Base-by-base conservation (phyloP, 2,113 vertebrate species). In the Perca schrenkii region DNA sequence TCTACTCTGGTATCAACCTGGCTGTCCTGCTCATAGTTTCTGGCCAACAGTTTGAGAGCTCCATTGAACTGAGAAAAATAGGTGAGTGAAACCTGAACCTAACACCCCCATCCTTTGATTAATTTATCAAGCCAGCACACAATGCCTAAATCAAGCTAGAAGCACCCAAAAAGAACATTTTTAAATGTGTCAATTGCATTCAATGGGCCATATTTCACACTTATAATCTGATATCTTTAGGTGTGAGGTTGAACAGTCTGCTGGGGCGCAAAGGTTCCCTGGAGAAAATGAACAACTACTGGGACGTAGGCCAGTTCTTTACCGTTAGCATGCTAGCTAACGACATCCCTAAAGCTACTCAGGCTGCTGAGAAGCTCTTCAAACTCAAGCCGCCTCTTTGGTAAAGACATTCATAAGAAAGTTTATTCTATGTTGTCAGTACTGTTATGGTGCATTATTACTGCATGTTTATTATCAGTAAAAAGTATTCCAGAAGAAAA, bases 261-360 rank as follows among this genome's bases (percentile, higher is more conserved):
- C 91, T 99, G 90, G 97, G 97, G 80, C 96, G 97, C 71, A 99
- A 99, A 95, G 98, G 98, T 68, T 98, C 96, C 81, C 92, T 99
- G 91, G 97, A 98, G 91, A 98, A 98, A 93, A 98, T 99, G 97
- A 98, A 96, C 87, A 98, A 95, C 91, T 99, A 99, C 95, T 99
- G 98, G 97, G 98, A 99, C 12, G 96, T 99, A 50, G 97, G 97
- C 70, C 97, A 99, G 89, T 98, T 98, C 93, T 97, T 99, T 92
- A 97, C 89, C 0, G 95, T 99, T 73, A 97, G 96, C 96, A 97
- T 99, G 96, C 90, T 99, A 79, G 96, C 96, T 62, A 96, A 72
- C 60, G 96, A 99, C 86, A 93, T 96, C 80, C 96, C 95, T 25
- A 99, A 99, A 94, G 97, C 97, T 1, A 96, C 98, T 3, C 97